Evolutionary conservation across 2,888 invertebrate species (phyloP), one percentile per base, ranked within the genome.

Genomic region (Diarsia mendica): DNA sequence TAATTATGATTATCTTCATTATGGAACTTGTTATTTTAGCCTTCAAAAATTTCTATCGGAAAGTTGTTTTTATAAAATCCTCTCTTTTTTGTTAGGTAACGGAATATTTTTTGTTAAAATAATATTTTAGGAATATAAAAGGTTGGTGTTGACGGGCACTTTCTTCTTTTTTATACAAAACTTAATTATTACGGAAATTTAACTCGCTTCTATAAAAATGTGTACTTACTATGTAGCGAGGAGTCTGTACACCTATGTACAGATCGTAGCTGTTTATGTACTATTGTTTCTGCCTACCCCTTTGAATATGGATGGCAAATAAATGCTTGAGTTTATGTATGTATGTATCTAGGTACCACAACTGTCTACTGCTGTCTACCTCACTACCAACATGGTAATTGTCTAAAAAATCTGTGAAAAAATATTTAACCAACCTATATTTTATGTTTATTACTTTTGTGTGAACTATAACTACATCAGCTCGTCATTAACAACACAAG

Each of bases 1-100:
- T 82, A 82, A 82, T 88, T 73, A 86, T 81, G 66, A 86, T 88
- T n/a, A 85, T 73, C 73, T 86, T 86, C 71, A 79, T 84, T 86
- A 88, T 33, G 5, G 65, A 60, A 61, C n/a, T 68, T 78, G 67
- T 78, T 81, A 78, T 81, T 78, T 82, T 77, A 78, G 65, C 75
- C 87, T 80, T 77, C 55, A 73, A 75, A 72, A 66, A 44, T 72
- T 4, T 33, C 44, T 67, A 70, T 72, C 18, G 28, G 18, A 49
- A 81, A 79, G 28, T 58, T 71, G 67, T 66, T 81, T 71, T 67
- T 48, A 39, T 49, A 55, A 67, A 72, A 72, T 53, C 3, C 3
- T 44, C 46, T 2, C 6, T 39, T 60, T 79, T 70, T 60, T 67
- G 20, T 66, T 65, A 46, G 51, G 55, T 70, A 60, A 63, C 33